Base-by-base conservation (phyloP, 2,113 vertebrate species). In the Equus przewalskii region DNA sequence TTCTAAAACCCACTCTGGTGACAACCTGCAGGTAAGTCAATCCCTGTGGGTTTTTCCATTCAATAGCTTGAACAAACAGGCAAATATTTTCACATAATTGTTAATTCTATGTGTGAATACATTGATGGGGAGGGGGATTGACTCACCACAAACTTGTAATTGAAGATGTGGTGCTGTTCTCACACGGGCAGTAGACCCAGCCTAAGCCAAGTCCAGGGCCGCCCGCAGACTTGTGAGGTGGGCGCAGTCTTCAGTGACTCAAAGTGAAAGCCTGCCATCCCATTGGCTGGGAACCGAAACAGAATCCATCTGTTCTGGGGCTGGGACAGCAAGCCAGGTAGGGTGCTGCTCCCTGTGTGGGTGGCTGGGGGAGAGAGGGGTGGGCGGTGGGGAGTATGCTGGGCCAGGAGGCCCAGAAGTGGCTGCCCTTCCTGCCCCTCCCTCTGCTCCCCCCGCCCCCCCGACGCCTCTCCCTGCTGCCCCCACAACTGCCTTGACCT, bases 41-140 rank as follows among this genome's bases (percentile, higher is more conserved):
- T 84, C 16, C 12, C 13, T 24, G 21, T 49, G 78, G 19, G 14
- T 15, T 70, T 85, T 62, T 51, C n/a, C n/a, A 60, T 65, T 49
- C 69, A 79, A n/a, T 21, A 70, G 28, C 7, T 69, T 84, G 18
- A 89, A 60, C 28, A 72, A 62, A 85, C 62, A 86, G 91, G 22
- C 73, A 87, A n/a, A 46, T 51, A 46, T 72, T 94, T 90, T 83
- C 56, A 58, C 69, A 24, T 64, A n/a, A 16, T 26, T 56, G 24
- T 93, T 94, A 28, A 92, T 89, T 92, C 46, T 80, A 30, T 56
- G 46, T 5, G 86, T 85, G 70, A 76, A 60, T 81, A 93, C 16
- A 41, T 46, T 89, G 28, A 65, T 7, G 3, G 30, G 78, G 21
- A 14, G 19, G 33, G 15, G 41, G 28, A 65, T 11, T 7, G 12